Evolutionary conservation across 2,113 vertebrate species (phyloP).

Genomic region (Leucoraja erinaceus): DNA sequence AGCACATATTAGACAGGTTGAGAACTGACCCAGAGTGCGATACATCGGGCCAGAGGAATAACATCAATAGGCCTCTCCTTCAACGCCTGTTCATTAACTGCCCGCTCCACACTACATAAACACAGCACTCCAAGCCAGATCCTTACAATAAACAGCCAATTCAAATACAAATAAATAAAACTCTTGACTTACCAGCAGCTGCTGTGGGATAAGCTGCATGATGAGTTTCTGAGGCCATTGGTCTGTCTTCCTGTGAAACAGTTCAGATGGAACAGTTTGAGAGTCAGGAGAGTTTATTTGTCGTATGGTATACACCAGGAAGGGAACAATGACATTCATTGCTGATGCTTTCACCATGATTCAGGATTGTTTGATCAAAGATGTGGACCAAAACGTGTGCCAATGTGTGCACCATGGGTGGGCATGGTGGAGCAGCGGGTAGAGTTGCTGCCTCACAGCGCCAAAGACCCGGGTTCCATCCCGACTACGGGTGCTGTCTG

Average conservation of each 20-base stretch:
- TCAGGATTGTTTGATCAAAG: too few relatives aligned
- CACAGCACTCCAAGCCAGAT: neutral
- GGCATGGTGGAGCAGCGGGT: neutral
- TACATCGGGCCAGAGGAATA: too few relatives aligned
- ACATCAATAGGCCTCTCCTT: neutral
- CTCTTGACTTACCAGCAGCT: slow-evolving; percentile 66
- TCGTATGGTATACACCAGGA: too few relatives aligned
- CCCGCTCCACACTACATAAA: neutral
- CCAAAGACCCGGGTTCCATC: too few relatives aligned
- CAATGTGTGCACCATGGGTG: neutral
- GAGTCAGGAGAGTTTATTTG: too few relatives aligned
- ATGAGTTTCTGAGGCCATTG: slow-evolving; percentile 91
- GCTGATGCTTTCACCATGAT: too few relatives aligned
- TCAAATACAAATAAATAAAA: neutral
- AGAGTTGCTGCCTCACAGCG: too few relatives aligned
- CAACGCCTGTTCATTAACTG: neutral
- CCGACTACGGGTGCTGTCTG: too few relatives aligned
- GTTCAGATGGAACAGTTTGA: neutral
- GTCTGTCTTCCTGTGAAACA: slow-evolving; percentile 69
- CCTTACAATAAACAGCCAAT: neutral
- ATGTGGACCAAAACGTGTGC: too few relatives aligned
- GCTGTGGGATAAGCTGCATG: slow-evolving; percentile 89
- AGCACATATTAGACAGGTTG: neutral
- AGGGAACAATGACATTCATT: too few relatives aligned
- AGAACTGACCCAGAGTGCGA: neutral